Evolutionary conservation across 1,140 invertebrate genomes (phyloP).

Genomic region (Drosophila bocqueti): DNA sequence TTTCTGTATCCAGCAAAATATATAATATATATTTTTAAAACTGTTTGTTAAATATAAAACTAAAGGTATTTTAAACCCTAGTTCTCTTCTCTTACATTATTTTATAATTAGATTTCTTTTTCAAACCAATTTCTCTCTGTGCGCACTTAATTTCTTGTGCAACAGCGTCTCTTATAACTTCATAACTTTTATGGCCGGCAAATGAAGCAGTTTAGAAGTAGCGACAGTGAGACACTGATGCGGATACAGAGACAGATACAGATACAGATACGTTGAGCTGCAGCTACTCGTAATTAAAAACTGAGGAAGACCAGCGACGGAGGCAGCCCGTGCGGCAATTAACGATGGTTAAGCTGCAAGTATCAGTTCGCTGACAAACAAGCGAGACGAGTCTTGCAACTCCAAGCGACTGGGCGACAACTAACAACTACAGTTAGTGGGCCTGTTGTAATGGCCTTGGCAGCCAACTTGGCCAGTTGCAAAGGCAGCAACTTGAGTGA

Average conservation of each 20-base stretch:
- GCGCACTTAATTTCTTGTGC: conserved; percentile 54
- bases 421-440: conserved; percentile 28
- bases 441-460: conserved; percentile 66
- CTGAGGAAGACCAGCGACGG: conserved; percentile 13
- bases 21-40: not conserved
- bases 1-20: not conserved
- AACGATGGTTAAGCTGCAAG: conserved; percentile 61
- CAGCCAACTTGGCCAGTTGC: conserved; percentile 56
- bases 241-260: conserved; percentile 9
- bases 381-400: conserved; percentile 31
- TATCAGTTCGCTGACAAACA: conserved; percentile 34
- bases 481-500: conserved; percentile 56
- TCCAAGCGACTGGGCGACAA: conserved; percentile 24
- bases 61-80: not conserved
- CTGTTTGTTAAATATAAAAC: not conserved
- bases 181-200: conserved; percentile 74
- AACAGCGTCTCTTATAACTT: conserved; percentile 57
- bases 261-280: conserved; percentile 26
- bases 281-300: conserved; percentile 62
- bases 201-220: conserved; percentile 72
- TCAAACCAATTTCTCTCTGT: not conserved
- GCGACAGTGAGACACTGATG: conserved; percentile 22
- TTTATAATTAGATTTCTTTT: not conserved
- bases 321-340: conserved; percentile 44
- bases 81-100: not conserved